phyloP scores from a whole-genome alignment of 1,140 invertebrate genomes.

The Papilio aristodemus region DNA sequence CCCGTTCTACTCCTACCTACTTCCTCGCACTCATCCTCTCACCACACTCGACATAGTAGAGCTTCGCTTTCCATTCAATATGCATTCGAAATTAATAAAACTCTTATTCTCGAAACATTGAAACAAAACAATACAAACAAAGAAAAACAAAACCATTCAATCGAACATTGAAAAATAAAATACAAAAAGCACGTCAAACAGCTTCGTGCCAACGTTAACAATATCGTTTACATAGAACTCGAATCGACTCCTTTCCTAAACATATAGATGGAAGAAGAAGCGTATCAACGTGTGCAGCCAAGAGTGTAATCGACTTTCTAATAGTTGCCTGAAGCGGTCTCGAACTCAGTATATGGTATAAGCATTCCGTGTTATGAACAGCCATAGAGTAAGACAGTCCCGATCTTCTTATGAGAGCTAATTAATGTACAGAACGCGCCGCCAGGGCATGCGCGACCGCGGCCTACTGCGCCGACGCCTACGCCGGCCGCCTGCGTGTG shows the following conservation, averaged over 20 bases:
- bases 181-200: conserved; percentile 79
- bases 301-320: conserved; percentile 78
- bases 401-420: conserved; percentile 56
- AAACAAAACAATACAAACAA: conserved; percentile 54
- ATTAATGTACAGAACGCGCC: conserved; percentile 60
- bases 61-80: conserved; percentile 13
- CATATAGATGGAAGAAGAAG: conserved; percentile 78
- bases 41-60: conserved; percentile 36
- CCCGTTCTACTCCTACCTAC: conserved; percentile 17
- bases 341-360: conserved; percentile 67
- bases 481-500: conserved; percentile 36
- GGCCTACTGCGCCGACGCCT: conserved; percentile 48
- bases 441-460: conserved; percentile 57
- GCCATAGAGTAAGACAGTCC: conserved; percentile 63
- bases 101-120: conserved; percentile 39
- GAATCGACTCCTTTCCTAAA: conserved; percentile 68
- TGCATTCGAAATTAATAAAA: conserved; percentile 23
- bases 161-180: conserved; percentile 72
- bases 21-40: conserved; percentile 31
- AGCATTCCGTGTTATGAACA: conserved; percentile 78
- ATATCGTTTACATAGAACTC: conserved; percentile 64
- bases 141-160: conserved; percentile 70
- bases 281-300: conserved; percentile 77
- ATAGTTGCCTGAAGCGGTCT: conserved; percentile 76
- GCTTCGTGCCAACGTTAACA: conserved; percentile 75